phyloP scores from a whole-genome alignment of 2,113 vertebrate species.

The Podarcis muralis region DNA sequence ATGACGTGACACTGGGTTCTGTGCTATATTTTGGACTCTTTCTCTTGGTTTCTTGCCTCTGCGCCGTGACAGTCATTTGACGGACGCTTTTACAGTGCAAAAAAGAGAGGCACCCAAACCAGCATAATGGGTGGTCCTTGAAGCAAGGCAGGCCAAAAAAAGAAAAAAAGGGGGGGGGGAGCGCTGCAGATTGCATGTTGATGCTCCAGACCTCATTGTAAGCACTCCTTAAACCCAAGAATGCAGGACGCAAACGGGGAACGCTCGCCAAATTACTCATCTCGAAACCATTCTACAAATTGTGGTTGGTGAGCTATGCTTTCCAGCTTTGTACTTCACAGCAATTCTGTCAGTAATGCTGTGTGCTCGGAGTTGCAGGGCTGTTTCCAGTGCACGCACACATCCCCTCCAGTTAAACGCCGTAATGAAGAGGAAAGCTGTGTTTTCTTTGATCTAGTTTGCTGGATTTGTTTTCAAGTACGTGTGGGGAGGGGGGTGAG shows the following conservation, averaged over 20 bases:
- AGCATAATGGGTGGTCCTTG: slow-evolving; percentile 57
- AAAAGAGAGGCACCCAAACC: background rate
- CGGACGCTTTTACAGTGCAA: background rate
- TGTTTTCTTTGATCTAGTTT: background rate
- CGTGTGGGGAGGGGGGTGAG: background rate
- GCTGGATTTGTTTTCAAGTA: background rate
- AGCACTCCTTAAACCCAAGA: slow-evolving; percentile 18
- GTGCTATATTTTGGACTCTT: background rate
- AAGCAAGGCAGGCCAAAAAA: slow-evolving; percentile 29
- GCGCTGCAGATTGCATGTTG: background rate
- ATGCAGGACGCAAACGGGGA: slow-evolving; percentile 39
- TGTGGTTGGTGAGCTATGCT: slow-evolving; percentile 12
- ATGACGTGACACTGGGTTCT: slow-evolving; percentile 36
- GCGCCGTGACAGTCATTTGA: background rate
- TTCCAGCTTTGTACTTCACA: slow-evolving; percentile 8
- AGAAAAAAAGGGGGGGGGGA: background rate
- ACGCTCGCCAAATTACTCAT: slow-evolving; percentile 12
- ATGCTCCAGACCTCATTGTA: slow-evolving; percentile 2
- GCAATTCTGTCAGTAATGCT: background rate
- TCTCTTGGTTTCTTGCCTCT: background rate
- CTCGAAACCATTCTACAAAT: slow-evolving; percentile 49
- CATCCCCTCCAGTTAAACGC: background rate
- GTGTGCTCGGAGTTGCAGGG: background rate
- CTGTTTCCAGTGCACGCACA: background rate
- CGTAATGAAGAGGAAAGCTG: background rate